Evolutionary conservation across 2,888 invertebrate species (phyloP).

Genomic region (Pogonocherus hispidulus): DNA sequence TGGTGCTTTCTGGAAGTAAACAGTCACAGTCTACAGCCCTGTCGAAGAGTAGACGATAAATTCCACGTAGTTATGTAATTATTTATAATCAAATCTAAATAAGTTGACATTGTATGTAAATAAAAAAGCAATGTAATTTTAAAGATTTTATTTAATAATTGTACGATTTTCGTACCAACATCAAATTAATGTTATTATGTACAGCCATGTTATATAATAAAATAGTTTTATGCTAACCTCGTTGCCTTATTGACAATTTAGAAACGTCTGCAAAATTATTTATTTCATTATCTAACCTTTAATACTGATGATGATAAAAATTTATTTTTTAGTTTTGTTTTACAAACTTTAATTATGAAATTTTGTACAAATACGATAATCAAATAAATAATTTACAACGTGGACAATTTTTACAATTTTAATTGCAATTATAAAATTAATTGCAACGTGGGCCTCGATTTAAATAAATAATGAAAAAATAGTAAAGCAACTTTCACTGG

Average conservation of each 20-base stretch:
- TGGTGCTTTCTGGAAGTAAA: slow-evolving; percentile 92
- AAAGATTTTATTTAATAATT: slow-evolving; percentile 64
- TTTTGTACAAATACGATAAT: slow-evolving; percentile 62
- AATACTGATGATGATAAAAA: slow-evolving; percentile 63
- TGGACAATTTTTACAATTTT: slow-evolving; percentile 40
- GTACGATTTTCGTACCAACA: slow-evolving; percentile 68
- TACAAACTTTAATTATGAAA: slow-evolving; percentile 59
- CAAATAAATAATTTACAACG: slow-evolving; percentile 55
- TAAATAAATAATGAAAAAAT: slow-evolving; percentile 53
- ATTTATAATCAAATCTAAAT: not conserved
- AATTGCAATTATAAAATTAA: slow-evolving; percentile 46
- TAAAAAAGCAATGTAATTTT: slow-evolving; percentile 37
- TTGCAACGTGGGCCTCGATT: slow-evolving; percentile 43
- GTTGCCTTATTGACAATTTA: slow-evolving; percentile 62
- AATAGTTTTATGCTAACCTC: slow-evolving; percentile 65
- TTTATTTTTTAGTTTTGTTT: slow-evolving; percentile 55
- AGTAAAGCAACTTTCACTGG: slow-evolving; percentile 56
- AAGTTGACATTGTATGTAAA: not conserved
- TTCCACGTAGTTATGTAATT: not conserved
- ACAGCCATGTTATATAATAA: slow-evolving; percentile 69
- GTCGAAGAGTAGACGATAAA: slow-evolving; percentile 62
- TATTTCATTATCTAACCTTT: slow-evolving; percentile 55
- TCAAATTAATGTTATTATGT: slow-evolving; percentile 66
- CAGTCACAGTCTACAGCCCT: slow-evolving; percentile 71
- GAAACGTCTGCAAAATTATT: slow-evolving; percentile 51